Conservation (phyloP, 2,797 vertebrate species). For the Dipus sagitta region DNA sequence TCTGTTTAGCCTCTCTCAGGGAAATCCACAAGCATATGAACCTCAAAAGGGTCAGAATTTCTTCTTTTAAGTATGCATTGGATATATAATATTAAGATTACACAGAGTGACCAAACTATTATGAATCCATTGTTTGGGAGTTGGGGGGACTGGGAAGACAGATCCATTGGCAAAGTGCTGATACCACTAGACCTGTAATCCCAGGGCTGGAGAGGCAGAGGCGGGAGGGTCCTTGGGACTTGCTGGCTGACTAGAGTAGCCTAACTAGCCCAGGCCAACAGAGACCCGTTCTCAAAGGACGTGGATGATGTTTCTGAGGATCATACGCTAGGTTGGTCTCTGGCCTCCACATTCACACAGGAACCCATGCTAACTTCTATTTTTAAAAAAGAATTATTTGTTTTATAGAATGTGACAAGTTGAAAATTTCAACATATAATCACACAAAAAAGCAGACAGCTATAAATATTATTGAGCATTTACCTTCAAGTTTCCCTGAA, state of each 20-base stretch:
- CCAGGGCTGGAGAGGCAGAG: too few relatives aligned
- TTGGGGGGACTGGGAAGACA: neutral
- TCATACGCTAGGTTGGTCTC: too few relatives aligned
- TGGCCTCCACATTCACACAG: too few relatives aligned
- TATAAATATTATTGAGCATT: neutral
- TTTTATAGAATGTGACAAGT: neutral
- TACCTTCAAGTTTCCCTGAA: conserved; percentile 41
- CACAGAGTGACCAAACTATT: neutral
- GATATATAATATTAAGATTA: neutral
- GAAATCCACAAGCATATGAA: neutral
- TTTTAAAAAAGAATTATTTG: neutral
- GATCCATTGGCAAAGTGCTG: too few relatives aligned
- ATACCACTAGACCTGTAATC: too few relatives aligned
- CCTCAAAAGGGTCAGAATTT: neutral
- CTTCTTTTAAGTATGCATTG: neutral
- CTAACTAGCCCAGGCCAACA: too few relatives aligned
- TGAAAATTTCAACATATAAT: conserved; percentile 28
- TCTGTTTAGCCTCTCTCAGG: neutral
- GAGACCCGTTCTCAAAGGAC: too few relatives aligned
- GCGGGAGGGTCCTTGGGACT: too few relatives aligned
- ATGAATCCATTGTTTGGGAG: neutral
- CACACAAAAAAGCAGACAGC: neutral
- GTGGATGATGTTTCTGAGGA: too few relatives aligned
- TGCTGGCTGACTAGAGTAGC: too few relatives aligned
- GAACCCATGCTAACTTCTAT: too few relatives aligned